Evolutionary conservation across 2,888 invertebrate species (phyloP), one percentile per base, ranked within the genome.

Genomic region (Sphaeridia pumilis): DNA sequence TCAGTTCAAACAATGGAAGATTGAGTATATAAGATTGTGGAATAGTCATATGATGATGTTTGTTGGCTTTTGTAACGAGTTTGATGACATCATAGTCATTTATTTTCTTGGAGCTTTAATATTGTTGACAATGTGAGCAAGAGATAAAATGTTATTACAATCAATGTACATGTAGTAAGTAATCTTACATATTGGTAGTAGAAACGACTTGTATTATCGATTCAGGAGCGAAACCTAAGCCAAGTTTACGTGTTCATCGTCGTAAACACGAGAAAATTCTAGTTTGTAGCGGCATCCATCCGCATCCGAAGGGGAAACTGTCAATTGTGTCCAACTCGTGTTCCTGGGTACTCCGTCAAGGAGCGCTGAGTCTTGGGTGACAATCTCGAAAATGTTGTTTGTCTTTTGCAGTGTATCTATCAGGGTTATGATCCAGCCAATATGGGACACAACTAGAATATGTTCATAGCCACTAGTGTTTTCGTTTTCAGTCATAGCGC

Each of bases 361-460:
- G n/a, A 42, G 35, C 12, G 51, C 27, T 36, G 57, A 54, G 7
- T 54, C 38, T 20, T 56, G 55, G 31, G 58, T 56, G 17, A 46
- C 50, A 22, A 60, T 22, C 22, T 55, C 36, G 38, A 56, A 61
- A 5, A 12, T 14, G 1, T 52, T 35, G 20, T 17, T 5, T 24
- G 49, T 56, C 12, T 44, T 48, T 10, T 44, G 24, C 14, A 64
- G 43, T 20, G 48, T 55, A 48, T 64, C 63, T 4, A 64, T 14
- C 4, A 64, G 51, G n/a, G 56, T 58, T 36, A 57, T 52, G 10
- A 64, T 50, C 61, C 61, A 64, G 4, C 50, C 55, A 3, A 61
- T 61, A 42, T 64, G 63, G 1, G 60, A 55, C 2, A 64, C 61
- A 17, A 60, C 58, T 1, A 64, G 46, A 36, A 61, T 56, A 41